Base-by-base conservation (phyloP, 2,113 vertebrate species). In the Toxostoma redivivum region DNA sequence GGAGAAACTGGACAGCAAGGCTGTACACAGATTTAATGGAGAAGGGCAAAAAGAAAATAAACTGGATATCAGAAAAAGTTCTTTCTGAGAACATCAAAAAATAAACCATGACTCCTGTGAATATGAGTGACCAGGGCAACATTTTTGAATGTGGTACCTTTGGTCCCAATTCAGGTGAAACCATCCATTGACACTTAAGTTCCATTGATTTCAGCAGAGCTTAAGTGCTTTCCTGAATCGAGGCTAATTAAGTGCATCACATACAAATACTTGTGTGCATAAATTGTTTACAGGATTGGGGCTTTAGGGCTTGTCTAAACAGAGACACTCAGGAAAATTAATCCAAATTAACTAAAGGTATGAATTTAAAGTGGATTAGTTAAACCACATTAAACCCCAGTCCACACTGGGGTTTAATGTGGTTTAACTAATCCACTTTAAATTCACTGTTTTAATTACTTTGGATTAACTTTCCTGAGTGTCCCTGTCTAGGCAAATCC, bases 311-410 rank as follows among this genome's bases (percentile, higher is more conserved):
- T 96, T 96, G 96, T 97, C 96, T 97, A 97, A 97, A 97, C 95
- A 97, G 92, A 96, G 94, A 67, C 94, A 95, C 94, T 96, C 96
- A 96, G 95, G 96, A 96, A 97, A 96, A 96, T 96, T 96, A 96
- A 97, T 97, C 96, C 95, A 96, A 97, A 96, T 96, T 95, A 97
- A 94, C 94, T 94, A 96, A 97, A 96, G 96, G 96, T 97, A 95
- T 96, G 94, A 97, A 97, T 97, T 96, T 97, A 97, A 97, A 95
- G 95, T 97, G 96, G 95, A 97, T 97, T 96, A 97, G 96, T 96
- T 95, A 97, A 94, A 97, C 95, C 94, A 93, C 92, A 97, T 97
- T 96, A 97, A 95, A 96, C 94, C 87, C 96, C 95, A 74, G 80
- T 96, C 0, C 0, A 0, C 0, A 96, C 88, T 94, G 92, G 89